Evolutionary conservation across 2,888 invertebrate genomes (phyloP).

Genomic region (Prosopocoilus inquinatus): DNA sequence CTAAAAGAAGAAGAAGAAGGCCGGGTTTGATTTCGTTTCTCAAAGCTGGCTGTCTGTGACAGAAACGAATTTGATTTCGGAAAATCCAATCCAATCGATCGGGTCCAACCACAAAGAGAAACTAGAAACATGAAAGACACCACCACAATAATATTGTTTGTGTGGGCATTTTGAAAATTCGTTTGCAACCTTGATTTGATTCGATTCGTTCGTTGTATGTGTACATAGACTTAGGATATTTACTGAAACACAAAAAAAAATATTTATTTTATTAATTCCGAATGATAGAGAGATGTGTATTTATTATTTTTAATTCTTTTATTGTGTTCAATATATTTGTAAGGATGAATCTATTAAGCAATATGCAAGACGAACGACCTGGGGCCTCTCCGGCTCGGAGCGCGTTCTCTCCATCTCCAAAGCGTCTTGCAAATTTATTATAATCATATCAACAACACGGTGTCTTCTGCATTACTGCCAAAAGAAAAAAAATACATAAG

Average conservation of each 20-base stretch:
- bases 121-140: slow-evolving; percentile 13
- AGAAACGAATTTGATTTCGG: slow-evolving; percentile 16
- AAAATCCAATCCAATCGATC: slow-evolving; percentile 17
- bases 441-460: slow-evolving; percentile 37
- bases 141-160: slow-evolving; percentile 5
- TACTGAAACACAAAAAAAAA: background rate
- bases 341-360: slow-evolving; percentile 16
- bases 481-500: slow-evolving; percentile 20
- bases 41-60: slow-evolving; percentile 17
- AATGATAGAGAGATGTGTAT: slow-evolving; percentile 6
- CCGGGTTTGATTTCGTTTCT: background rate
- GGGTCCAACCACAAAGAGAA: slow-evolving; percentile 17
- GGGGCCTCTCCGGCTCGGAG: background rate
- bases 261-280: slow-evolving; percentile 11
- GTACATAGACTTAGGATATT: background rate
- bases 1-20: too few relatives aligned
- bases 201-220: background rate
- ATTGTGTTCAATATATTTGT: slow-evolving; percentile 23
- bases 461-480: slow-evolving; percentile 38
- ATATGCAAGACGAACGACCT: slow-evolving; percentile 13
- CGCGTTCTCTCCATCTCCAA: slow-evolving; percentile 1
- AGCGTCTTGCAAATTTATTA: slow-evolving; percentile 11
- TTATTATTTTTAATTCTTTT: slow-evolving; percentile 19
- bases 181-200: background rate
- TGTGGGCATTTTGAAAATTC: background rate